These are phyloP conservation scores for Nomada fucata DNA, from an alignment of 2,888 invertebrate genomes.

Conservation along the genomic window DNA sequence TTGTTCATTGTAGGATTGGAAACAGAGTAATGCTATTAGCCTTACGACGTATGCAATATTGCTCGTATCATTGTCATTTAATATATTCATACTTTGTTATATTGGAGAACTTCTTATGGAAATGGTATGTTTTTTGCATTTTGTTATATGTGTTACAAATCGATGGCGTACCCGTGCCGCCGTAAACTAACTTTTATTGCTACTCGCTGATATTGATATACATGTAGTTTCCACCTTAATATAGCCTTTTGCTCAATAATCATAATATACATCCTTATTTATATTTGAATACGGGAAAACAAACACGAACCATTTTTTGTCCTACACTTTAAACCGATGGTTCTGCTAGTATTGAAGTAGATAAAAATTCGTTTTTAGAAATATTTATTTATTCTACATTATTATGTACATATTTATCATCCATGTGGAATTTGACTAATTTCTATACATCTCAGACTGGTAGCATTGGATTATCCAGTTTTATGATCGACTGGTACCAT, in stretches of 20 bases:
- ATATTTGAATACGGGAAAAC: too few relatives aligned
- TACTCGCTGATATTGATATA: not conserved
- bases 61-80: constrained; percentile 61
- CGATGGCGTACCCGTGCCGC: not conserved
- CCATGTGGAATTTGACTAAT: not conserved
- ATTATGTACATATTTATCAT: not conserved
- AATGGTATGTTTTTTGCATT: constrained; percentile 48
- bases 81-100: constrained; percentile 67
- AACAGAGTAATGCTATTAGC: constrained; percentile 38
- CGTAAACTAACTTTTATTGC: not conserved
- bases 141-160: not conserved
- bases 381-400: not conserved
- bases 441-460: constrained; percentile 43
- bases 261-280: too few relatives aligned
- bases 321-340: too few relatives aligned
- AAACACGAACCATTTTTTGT: too few relatives aligned
- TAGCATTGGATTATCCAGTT: constrained; percentile 61
- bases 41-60: constrained; percentile 52
- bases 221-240: too few relatives aligned
- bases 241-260: too few relatives aligned
- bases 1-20: constrained; percentile 57
- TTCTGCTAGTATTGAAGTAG: too few relatives aligned
- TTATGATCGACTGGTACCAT: constrained; percentile 70
- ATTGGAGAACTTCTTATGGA: constrained; percentile 65
- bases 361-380: not conserved